Base-by-base conservation (phyloP, 2,113 vertebrate species). In the Paramisgurnus dabryanus region DNA sequence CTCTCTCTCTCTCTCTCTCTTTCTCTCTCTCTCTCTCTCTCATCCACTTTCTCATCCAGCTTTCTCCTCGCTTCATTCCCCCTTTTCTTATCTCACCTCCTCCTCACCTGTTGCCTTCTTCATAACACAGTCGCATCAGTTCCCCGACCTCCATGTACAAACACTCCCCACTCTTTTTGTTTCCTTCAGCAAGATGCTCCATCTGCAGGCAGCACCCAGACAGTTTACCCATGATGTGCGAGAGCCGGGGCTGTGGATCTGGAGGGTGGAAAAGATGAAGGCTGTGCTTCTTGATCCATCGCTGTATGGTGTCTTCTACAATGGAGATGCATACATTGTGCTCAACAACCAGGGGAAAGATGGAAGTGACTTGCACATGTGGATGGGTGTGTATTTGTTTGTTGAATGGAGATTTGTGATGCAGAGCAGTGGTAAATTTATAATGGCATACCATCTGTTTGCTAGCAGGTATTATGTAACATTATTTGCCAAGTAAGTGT, bases 211-310 rank as follows among this genome's bases (percentile, higher is more conserved):
- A 7, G 65, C 39, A 7, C 41, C 43, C 4, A 78, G 70, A 5
- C 76, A 96, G 87, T 97, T 97, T 84, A 78, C 92, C 7, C 90
- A 87, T 79, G 95, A 95, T 0, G 96, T 95, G 17, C 91, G 93
- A 80, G 80, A 89, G 43, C 92, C 93, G 0, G 96, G 96, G 67
- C 93, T 98, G 72, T 95, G 96, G 90, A 91, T 96, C 57, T 98
- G 96, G 96, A 93, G 95, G 6, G 91, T 98, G 0, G 96, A 98
- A 88, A 93, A 95, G 74, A 93, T 97, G 74, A 94, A 96, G 77
- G 89, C 95, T 82, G 96, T 95, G 7, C 94, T 94, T 0, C 93
- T 98, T 83, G 94, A 95, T 15, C 82, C 87, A 75, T 92, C 88
- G 34, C 89, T 94, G 1, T 92, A 95, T 0, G 96, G 96, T 53